A percentile compares a stretch with the other conserved stretches of the same genome.
These are phyloP conservation scores for Amphipoea oculea DNA, from an alignment of 2,888 invertebrate genomes.

Conservation along the genomic window DNA sequence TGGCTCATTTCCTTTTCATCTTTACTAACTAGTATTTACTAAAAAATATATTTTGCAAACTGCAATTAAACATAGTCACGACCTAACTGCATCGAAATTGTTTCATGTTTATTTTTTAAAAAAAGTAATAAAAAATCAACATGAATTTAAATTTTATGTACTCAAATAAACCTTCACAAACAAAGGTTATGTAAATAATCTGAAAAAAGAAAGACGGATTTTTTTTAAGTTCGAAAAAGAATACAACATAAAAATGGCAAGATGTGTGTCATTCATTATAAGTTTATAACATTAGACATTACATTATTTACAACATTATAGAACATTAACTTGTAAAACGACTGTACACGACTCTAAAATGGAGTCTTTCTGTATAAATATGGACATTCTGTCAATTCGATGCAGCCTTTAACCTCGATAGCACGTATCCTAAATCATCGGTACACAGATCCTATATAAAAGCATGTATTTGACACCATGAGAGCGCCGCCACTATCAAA, in stretches of 20 bases:
- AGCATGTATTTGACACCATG: constrained; percentile 67
- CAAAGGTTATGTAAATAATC: constrained; percentile 20
- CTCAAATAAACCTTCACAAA: constrained; percentile 34
- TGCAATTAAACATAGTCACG: constrained; percentile 44
- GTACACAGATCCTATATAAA: constrained; percentile 71
- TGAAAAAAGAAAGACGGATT: constrained; percentile 5
- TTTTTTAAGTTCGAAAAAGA: constrained; percentile 10
- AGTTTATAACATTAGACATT: constrained; percentile 36
- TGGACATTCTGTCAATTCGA: constrained; percentile 62
- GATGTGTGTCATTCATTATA: constrained; percentile 41
- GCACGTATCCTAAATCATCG: constrained; percentile 67
- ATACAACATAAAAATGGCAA: constrained; percentile 42
- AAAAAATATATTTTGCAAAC: constrained; percentile 50
- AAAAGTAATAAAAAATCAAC: not conserved
- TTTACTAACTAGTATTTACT: constrained; percentile 46
- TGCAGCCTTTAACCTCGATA: constrained; percentile 58
- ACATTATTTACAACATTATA: constrained; percentile 54
- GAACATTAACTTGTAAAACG: constrained; percentile 42
- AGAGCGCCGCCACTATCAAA: constrained; percentile 63
- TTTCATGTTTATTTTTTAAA: constrained; percentile 39
- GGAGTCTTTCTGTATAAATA: constrained; percentile 49
- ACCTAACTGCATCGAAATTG: constrained; percentile 60
- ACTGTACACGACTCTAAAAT: constrained; percentile 47
- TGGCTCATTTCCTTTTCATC: constrained; percentile 56
- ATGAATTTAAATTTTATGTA: constrained; percentile 20